phyloP scores from a whole-genome alignment of 2,797 vertebrate species.

The Alcedo atthis region DNA sequence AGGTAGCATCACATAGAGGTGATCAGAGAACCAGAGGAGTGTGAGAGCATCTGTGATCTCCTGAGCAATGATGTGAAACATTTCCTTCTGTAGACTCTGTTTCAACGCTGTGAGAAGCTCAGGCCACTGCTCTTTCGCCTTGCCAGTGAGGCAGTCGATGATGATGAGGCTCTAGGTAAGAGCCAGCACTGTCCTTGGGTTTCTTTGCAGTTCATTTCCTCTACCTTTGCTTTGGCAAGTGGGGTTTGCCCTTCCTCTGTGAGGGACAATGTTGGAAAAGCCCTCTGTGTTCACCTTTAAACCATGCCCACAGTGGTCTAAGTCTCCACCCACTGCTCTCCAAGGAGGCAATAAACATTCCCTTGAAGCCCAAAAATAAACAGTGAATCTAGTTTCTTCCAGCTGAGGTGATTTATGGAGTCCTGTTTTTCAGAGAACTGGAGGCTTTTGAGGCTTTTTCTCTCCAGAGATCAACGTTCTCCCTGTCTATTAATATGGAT shows the following conservation, averaged over 20 bases:
- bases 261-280: background rate
- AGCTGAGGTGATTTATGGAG: background rate
- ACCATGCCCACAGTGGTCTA: background rate
- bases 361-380: background rate
- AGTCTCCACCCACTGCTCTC: background rate
- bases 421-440: background rate
- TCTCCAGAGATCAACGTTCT: background rate
- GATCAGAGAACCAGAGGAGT: background rate
- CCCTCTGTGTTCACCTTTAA: background rate
- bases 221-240: background rate
- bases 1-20: background rate
- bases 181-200: background rate
- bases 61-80: background rate
- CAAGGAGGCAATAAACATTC: background rate
- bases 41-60: background rate
- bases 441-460: background rate
- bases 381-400: background rate
- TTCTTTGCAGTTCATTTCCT: background rate
- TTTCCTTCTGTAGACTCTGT: slow-evolving; percentile 72
- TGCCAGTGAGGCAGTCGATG: slow-evolving; percentile 84
- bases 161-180: slow-evolving; percentile 80
- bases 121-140: slow-evolving; percentile 87
- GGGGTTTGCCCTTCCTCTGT: background rate
- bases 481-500: background rate
- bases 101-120: slow-evolving; percentile 85